Evolutionary conservation across 2,888 invertebrate genomes (phyloP), one percentile per base, ranked within the genome.

Genomic region (Clanis bilineata): DNA sequence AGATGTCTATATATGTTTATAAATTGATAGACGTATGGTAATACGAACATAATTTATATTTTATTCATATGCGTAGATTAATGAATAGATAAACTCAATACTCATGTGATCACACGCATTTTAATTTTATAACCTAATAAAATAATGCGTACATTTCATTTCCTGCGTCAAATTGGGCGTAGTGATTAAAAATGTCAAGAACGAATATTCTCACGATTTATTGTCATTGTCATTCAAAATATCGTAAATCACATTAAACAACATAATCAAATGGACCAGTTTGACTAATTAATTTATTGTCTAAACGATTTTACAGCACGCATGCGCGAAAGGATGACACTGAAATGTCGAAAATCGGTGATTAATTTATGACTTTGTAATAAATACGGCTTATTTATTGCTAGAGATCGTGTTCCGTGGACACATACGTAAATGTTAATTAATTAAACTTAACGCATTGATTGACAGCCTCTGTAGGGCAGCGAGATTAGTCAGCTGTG

Each of bases 111-210:
- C 32, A 6, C 9, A 36, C 12, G 1, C 7, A 51, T 32, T 28
- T 51, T 18, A 51, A 28, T 28, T 51, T 32, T 51, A 51, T 51
- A 18, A 51, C 51, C 32, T 9, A 18, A 51, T 32, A 18, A 51
- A 51, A 45, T 12, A n/a, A 36, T 32, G 28, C 28, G 18, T 10
- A 32, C 9, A 51, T 51, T 51, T 32, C 32, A 32, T 6, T 51
- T 51, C 51, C 51, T 51, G 15, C 10, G 12, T 18, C 15, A 18
- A 41, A 41, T 4, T 32, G 28, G 51, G 18, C 32, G 51, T 15
- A 28, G 15, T 1, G 10, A 32, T 51, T 47, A 32, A 7, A 41
- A 28, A 51, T 18, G 32, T 51, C 51, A 51, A 21, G 28, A 32
- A 10, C 25, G n/a, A 23, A 6, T n/a, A 18, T 45, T 45, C 4